Base-by-base conservation (phyloP, 2,113 vertebrate genomes). In the Limanda limanda region DNA sequence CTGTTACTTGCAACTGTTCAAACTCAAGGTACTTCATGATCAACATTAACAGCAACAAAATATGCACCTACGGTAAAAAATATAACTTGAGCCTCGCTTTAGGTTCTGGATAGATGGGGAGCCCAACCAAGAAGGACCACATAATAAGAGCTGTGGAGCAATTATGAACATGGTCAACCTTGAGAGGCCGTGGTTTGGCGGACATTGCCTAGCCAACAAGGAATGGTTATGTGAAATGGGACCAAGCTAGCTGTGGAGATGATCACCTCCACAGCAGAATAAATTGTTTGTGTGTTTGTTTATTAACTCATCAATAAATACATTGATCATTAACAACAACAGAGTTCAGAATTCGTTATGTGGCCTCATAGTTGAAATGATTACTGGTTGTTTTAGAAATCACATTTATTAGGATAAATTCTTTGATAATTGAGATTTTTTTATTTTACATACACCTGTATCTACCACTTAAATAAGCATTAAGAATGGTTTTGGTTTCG, bases 161-260 rank as follows among this genome's bases (percentile, higher is more conserved):
- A 0, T 68, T 1, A 2, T 55, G 31, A 82, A 40, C 3, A 12
- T 18, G 0, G 17, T 14, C 3, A 23, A 5, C n/a, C 40, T 58
- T 0, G 18, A 0, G 7, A n/a, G 0, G 21, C 15, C 68, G 0
- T 85, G 83, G 83, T 62, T 42, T 66, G 48, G 58, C 1, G 9
- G 1, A 45, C 1, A 0, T 2, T 85, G 83, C 62, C 0, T 0
- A 1, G 0, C 0, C 0, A 2, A 4, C 0, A 66, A 11, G 51
- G 20, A 71, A 23, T 85, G 70, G 74, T 52, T 85, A 17, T 85
- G 78, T 68, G 68, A 81, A 78, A 78, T 23, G 54, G 5, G 17
- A 13, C 47, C 40, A 54, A 68, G 60, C 55, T 51, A 75, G 59
- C 10, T 47, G 54, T 59, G 57, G n/a, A 9, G 15, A 15, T 15